Evolutionary conservation across 1,140 invertebrate genomes (phyloP).

Genomic region (Cardiocondyla obscurior): DNA sequence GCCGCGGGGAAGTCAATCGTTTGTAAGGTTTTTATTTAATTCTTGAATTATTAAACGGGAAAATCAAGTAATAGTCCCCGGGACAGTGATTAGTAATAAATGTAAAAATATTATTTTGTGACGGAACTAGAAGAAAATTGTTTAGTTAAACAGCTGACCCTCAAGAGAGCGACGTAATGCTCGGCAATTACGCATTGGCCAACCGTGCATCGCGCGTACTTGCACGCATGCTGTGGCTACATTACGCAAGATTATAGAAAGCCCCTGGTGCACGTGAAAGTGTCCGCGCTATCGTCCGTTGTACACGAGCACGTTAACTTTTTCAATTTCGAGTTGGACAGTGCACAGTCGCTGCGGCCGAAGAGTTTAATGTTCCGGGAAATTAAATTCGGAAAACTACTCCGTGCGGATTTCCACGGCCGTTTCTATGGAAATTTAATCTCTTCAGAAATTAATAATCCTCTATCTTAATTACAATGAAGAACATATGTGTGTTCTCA

Average conservation of each 20-base stretch:
- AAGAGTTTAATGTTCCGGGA: constrained; percentile 23
- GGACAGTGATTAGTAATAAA: background rate
- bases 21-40: background rate
- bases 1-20: background rate
- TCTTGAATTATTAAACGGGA: background rate
- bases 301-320: background rate
- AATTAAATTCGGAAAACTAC: constrained; percentile 35
- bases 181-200: constrained; percentile 1
- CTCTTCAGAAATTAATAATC: constrained; percentile 33
- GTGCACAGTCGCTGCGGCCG: background rate
- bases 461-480: background rate
- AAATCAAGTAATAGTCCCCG: background rate
- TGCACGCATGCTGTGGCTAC: constrained; percentile 34
- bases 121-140: background rate
- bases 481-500: background rate
- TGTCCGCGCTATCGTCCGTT: constrained; percentile 48
- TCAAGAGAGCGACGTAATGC: constrained; percentile 8
- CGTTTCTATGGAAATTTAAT: background rate
- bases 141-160: constrained; percentile 1
- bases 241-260: constrained; percentile 76
- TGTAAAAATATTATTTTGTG: background rate
- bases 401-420: background rate
- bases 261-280: constrained; percentile 68
- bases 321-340: constrained; percentile 15
- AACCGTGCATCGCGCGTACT: constrained; percentile 29